Evolutionary conservation across 1,140 invertebrate species (phyloP).

Genomic region (Frieseomelitta varia): DNA sequence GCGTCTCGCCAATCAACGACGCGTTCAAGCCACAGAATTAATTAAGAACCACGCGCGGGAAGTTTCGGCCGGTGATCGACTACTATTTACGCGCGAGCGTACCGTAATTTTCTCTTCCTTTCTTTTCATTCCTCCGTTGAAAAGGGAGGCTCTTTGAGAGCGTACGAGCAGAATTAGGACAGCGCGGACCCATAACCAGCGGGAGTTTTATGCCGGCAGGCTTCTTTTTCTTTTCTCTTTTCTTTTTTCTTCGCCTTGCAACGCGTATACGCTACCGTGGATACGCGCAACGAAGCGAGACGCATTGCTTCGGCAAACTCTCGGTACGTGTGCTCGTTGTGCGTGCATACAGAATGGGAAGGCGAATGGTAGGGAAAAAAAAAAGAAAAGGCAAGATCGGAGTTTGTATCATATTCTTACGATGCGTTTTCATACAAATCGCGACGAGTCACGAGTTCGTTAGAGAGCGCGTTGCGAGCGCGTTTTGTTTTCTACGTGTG

Average conservation of each 20-base stretch:
- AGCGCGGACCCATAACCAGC: conserved; percentile 51
- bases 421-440: neutral
- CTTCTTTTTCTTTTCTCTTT: conserved; percentile 44
- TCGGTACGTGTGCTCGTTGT: conserved; percentile 52
- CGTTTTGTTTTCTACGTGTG: neutral
- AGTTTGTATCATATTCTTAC: conserved; percentile 13
- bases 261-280: conserved; percentile 42
- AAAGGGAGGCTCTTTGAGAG: conserved; percentile 32
- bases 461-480: neutral
- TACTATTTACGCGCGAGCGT: conserved; percentile 20
- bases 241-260: conserved; percentile 31
- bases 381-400: neutral
- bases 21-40: no score
- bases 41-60: neutral
- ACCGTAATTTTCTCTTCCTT: conserved; percentile 47
- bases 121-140: conserved; percentile 46
- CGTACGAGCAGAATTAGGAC: conserved; percentile 54
- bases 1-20: no score
- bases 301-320: conserved; percentile 57
- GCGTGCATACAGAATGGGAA: conserved; percentile 31
- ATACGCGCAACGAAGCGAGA: conserved; percentile 65
- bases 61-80: neutral
- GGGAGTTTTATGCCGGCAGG: conserved; percentile 36
- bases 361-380: neutral
- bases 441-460: neutral